These are phyloP conservation scores for Sphaeridia pumilis DNA, from an alignment of 2,888 invertebrate genomes.

Conservation along the genomic window DNA sequence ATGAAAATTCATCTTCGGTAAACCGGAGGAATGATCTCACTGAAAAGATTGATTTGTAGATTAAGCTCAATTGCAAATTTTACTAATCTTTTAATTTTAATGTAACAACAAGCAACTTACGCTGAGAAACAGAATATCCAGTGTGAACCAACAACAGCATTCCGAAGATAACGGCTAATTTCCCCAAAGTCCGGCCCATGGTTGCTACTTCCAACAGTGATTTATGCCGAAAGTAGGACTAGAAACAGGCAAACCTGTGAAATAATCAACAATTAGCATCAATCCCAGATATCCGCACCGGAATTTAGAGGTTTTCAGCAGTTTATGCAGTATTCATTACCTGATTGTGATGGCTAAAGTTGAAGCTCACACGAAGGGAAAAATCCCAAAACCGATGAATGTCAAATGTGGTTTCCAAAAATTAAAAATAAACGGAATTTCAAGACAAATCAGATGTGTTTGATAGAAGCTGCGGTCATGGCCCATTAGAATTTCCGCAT, in stretches of 20 bases:
- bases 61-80: background rate
- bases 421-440: too few relatives aligned
- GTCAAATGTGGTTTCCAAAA: too few relatives aligned
- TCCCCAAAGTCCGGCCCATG: conserved; percentile 24
- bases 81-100: conserved; percentile 3
- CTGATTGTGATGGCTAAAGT: too few relatives aligned
- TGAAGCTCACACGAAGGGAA: too few relatives aligned
- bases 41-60: conserved; percentile 8
- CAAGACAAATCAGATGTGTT: too few relatives aligned
- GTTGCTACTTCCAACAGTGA: background rate
- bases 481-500: too few relatives aligned
- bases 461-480: too few relatives aligned
- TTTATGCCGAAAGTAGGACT: background rate
- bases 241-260: background rate
- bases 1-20: conserved; percentile 31
- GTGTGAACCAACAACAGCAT: conserved; percentile 28
- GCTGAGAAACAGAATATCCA: conserved; percentile 34
- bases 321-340: too few relatives aligned
- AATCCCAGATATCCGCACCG: too few relatives aligned
- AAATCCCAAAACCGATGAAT: too few relatives aligned
- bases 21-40: conserved; percentile 30
- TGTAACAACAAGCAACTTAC: conserved; percentile 20
- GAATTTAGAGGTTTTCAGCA: too few relatives aligned
- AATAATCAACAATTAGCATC: too few relatives aligned
- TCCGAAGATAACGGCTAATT: conserved; percentile 26